Conservation (phyloP, 2,797 vertebrate genomes). For the Semotilus atromaculatus region DNA sequence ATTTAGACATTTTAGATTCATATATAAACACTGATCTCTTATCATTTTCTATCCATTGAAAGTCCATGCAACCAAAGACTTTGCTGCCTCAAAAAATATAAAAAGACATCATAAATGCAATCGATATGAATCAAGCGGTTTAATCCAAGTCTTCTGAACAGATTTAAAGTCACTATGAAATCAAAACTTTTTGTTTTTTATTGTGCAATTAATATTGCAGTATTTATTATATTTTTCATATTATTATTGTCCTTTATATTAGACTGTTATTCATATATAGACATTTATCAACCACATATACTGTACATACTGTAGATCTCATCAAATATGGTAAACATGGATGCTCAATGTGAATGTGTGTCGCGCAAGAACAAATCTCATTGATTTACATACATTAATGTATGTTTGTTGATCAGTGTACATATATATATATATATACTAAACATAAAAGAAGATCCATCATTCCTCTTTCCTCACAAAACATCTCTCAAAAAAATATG, state of each 20-base stretch:
- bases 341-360: too few relatives aligned
- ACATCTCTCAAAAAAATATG: not conserved
- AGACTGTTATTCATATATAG: too few relatives aligned
- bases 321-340: too few relatives aligned
- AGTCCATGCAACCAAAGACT: not conserved
- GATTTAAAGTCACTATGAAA: not conserved
- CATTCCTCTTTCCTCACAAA: not conserved
- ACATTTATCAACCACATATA: too few relatives aligned
- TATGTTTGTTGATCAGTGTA: too few relatives aligned
- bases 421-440: not conserved
- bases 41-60: not conserved
- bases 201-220: too few relatives aligned
- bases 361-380: not conserved
- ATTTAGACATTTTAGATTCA: not conserved
- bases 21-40: not conserved
- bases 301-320: too few relatives aligned
- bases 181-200: not conserved
- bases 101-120: too few relatives aligned
- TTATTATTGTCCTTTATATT: too few relatives aligned
- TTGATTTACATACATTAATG: not conserved
- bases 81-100: not conserved
- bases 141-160: not conserved
- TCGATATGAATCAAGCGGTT: not conserved
- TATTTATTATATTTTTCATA: not conserved
- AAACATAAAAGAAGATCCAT: not conserved